Percentiles rank a stretch among this genome's conserved stretches.
Evolutionary conservation across 2,888 invertebrate species (phyloP).

Genomic region (Nomada goodeniana): DNA sequence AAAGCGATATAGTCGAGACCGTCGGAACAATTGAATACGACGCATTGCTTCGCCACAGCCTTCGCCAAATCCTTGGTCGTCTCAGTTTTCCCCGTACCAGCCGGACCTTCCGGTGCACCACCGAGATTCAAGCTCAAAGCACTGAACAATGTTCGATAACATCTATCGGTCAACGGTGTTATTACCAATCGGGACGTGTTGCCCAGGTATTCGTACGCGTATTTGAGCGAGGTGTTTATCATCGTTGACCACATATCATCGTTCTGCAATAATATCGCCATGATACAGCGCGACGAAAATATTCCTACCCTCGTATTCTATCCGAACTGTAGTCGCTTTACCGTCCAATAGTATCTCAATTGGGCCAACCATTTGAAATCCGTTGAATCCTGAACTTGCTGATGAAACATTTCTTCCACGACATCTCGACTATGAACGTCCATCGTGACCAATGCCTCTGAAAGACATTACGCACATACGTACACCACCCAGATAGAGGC

Average conservation of each 20-base stretch:
- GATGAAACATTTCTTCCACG: slow-evolving; percentile 88
- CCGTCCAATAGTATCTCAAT: slow-evolving; percentile 94
- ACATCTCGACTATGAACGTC: slow-evolving; percentile 98
- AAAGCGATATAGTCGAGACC: slow-evolving; percentile 88
- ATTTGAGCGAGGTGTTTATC: slow-evolving; percentile 87
- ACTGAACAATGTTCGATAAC: slow-evolving; percentile 89
- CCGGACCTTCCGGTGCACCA: slow-evolving; percentile 86
- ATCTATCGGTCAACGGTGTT: slow-evolving; percentile 96
- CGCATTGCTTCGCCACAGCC: slow-evolving; percentile 89
- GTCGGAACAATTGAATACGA: slow-evolving; percentile 89
- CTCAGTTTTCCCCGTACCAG: slow-evolving; percentile 87
- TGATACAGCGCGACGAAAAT: too few species aligned
- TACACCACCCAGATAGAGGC: not conserved
- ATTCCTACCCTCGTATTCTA: not conserved
- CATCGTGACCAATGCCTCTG: slow-evolving; percentile 94
- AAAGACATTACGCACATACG: slow-evolving; percentile 37
- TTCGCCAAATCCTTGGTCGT: slow-evolving; percentile 89
- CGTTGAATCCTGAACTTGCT: slow-evolving; percentile 88
- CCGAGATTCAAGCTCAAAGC: slow-evolving; percentile 87
- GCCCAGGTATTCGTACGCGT: slow-evolving; percentile 96
- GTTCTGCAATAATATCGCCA: slow-evolving; percentile 81
- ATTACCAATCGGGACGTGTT: slow-evolving; percentile 95
- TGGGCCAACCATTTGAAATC: slow-evolving; percentile 97
- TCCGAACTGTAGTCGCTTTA: slow-evolving; percentile 76
- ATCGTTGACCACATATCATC: slow-evolving; percentile 85